Conservation (phyloP, 2,113 vertebrate genomes). For the Pedetes capensis region DNA sequence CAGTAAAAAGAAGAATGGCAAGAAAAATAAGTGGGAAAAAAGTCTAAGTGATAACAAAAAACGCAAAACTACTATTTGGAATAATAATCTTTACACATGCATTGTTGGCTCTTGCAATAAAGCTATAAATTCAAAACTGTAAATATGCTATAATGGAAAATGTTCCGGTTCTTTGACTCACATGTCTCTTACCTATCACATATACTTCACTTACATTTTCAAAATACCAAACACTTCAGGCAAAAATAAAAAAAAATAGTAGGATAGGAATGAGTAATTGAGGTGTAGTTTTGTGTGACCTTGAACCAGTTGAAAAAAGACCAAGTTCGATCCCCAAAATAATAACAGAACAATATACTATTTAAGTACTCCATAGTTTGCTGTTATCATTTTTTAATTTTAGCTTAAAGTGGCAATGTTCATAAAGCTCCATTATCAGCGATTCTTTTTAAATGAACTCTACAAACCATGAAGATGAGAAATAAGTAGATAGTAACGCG, state of each 20-base stretch:
- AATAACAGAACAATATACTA: conserved; percentile 14
- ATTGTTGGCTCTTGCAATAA: not conserved
- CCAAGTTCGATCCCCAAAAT: not conserved
- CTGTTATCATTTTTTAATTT: not conserved
- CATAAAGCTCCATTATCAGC: not conserved
- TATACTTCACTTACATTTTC: not conserved
- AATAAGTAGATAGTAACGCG: not conserved
- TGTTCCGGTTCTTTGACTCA: conserved; percentile 1
- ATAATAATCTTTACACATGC: not conserved
- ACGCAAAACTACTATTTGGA: not conserved
- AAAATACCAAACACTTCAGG: conserved; percentile 40
- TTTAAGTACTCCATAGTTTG: not conserved
- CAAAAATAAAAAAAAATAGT: conserved; percentile 7
- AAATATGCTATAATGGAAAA: not conserved
- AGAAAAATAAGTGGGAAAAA: not conserved
- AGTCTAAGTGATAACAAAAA: not conserved
- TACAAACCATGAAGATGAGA: not conserved
- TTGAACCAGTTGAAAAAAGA: not conserved
- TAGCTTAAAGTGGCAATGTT: not conserved
- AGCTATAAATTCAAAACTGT: not conserved
- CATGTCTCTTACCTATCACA: not conserved
- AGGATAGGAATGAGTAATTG: not conserved
- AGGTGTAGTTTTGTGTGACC: not conserved
- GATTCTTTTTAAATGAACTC: not conserved
- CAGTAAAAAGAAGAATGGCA: not conserved